phyloP scores from a whole-genome alignment of 1,140 invertebrate genomes.

The Doryteuthis pealeii region DNA sequence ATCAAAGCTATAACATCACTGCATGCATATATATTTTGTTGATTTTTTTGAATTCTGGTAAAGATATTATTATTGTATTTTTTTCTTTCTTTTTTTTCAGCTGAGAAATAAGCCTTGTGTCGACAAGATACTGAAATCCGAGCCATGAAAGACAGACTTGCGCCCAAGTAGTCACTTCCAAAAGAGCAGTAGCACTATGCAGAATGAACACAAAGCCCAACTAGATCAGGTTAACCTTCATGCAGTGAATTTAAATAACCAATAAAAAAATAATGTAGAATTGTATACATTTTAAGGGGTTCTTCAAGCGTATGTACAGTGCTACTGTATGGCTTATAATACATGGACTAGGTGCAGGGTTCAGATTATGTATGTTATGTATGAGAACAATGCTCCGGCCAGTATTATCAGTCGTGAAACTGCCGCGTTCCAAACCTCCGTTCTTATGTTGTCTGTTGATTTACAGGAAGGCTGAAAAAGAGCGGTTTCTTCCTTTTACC shows the following conservation, averaged over 20 bases:
- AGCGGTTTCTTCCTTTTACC: too few species aligned
- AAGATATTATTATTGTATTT: neutral
- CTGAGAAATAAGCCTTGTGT: conserved; percentile 49
- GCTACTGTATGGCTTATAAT: too few species aligned
- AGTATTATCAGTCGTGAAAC: too few species aligned
- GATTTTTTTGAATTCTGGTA: neutral
- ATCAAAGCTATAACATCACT: too few species aligned
- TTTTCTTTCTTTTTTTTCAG: conserved; percentile 30
- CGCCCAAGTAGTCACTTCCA: conserved; percentile 52
- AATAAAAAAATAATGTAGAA: neutral
- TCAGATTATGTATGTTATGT: too few species aligned
- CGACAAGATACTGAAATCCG: conserved; percentile 48
- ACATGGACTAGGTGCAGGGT: too few species aligned
- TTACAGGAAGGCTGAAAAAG: too few species aligned
- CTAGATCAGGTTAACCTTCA: conserved; percentile 49
- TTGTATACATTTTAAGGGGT: neutral
- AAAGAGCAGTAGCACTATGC: conserved; percentile 46
- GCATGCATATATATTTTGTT: neutral
- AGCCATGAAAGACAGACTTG: conserved; percentile 47
- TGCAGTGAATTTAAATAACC: too few species aligned
- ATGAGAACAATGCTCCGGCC: too few species aligned
- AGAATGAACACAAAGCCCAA: conserved; percentile 49
- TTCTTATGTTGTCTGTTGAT: too few species aligned
- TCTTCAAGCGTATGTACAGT: too few species aligned
- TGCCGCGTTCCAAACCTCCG: too few species aligned